Evolutionary conservation across 2,113 vertebrate genomes (phyloP).

Genomic region (Leptobrachium leishanense): DNA sequence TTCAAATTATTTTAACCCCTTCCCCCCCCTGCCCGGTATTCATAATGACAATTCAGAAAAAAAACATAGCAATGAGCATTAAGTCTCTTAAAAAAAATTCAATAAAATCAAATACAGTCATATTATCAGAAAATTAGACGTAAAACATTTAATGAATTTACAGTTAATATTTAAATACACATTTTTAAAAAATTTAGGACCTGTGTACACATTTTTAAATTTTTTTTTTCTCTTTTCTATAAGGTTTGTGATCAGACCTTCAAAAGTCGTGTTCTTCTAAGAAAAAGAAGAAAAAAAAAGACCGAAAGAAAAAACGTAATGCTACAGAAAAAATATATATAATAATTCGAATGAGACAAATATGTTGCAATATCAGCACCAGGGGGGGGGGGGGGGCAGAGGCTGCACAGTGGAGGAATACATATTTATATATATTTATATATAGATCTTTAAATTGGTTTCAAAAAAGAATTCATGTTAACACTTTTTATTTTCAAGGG

Average conservation of each 20-base stretch:
- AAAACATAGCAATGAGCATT: constrained; percentile 24
- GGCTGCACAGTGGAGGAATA: constrained; percentile 53
- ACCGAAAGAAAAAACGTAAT: constrained; percentile 52
- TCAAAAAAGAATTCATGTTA: constrained; percentile 47
- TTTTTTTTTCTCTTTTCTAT: constrained; percentile 52
- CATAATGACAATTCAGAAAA: constrained; percentile 73
- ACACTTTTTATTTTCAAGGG: constrained; percentile 48
- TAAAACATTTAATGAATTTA: constrained; percentile 82
- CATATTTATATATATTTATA: constrained; percentile 27
- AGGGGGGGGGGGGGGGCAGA: constrained; percentile 4
- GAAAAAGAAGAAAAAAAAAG: constrained; percentile 59
- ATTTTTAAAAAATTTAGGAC: constrained; percentile 60
- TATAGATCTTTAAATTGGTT: constrained; percentile 9
- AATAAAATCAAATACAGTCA: constrained; percentile 77
- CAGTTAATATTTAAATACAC: constrained; percentile 86
- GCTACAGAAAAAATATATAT: too few species aligned
- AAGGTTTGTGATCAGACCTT: constrained; percentile 91
- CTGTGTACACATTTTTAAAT: constrained; percentile 47
- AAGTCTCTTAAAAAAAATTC: constrained; percentile 60
- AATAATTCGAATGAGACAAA: constrained; percentile 29
- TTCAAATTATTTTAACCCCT: constrained; percentile 51
- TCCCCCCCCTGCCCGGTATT: constrained; percentile 1
- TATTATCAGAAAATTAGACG: constrained; percentile 74
- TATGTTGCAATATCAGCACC: constrained; percentile 47
- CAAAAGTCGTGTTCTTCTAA: constrained; percentile 83